Percentiles rank a stretch among this genome's conserved stretches.
These are phyloP conservation scores for Zophobas morio DNA, from an alignment of 1,140 invertebrate species.

Conservation along the genomic window DNA sequence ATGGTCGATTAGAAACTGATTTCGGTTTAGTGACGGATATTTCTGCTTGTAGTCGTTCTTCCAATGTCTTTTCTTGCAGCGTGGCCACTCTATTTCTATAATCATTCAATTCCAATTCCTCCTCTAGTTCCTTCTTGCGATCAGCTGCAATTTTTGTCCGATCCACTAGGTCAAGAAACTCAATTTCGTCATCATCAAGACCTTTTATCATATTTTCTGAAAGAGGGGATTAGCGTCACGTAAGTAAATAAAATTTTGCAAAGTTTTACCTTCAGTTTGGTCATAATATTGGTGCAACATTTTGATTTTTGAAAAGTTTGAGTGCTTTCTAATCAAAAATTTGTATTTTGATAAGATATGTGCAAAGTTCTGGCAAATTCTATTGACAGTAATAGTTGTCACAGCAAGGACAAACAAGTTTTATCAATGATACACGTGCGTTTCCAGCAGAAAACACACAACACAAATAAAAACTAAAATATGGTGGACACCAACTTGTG, in stretches of 20 bases:
- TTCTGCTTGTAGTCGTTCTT: slow-evolving; percentile 76
- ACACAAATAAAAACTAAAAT: no score
- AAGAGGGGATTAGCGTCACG: slow-evolving; percentile 57
- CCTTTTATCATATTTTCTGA: slow-evolving; percentile 95
- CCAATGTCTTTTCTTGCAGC: slow-evolving; percentile 81
- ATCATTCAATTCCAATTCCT: slow-evolving; percentile 85
- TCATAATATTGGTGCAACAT: slow-evolving; percentile 24
- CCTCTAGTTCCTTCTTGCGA: slow-evolving; percentile 83
- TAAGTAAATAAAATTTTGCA: not conserved
- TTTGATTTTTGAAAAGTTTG: not conserved
- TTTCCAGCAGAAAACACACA: no score
- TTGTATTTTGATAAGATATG: not conserved
- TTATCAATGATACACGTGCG: no score
- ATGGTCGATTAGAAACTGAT: slow-evolving; percentile 58
- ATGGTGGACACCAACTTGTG: no score
- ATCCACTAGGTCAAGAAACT: slow-evolving; percentile 93
- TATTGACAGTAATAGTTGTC: no score
- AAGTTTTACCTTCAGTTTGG: slow-evolving; percentile 29
- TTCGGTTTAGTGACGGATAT: slow-evolving; percentile 65
- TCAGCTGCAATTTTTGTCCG: slow-evolving; percentile 88
- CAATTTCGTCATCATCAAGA: slow-evolving; percentile 94
- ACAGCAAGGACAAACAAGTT: no score
- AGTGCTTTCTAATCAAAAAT: not conserved
- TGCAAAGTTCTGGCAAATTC: no score
- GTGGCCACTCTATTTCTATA: slow-evolving; percentile 86